Evolutionary conservation across 2,113 vertebrate species (phyloP), one percentile per base, ranked within the genome.

Genomic region (Rynchops niger): DNA sequence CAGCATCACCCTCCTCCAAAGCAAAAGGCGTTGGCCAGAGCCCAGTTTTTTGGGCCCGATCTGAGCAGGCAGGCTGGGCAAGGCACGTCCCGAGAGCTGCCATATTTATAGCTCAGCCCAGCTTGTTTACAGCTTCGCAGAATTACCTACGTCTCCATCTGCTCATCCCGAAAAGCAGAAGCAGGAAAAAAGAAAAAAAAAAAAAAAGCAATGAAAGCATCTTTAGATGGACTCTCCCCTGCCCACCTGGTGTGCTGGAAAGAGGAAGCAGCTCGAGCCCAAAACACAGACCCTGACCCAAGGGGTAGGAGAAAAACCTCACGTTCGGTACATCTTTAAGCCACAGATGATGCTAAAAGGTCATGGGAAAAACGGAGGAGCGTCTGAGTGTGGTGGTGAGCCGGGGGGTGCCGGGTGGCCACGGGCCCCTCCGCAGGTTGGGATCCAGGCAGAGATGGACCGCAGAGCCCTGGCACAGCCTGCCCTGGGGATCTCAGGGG

Each of bases 81-180:
- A 49, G n/a, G 50, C 13, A 11, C 5, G 2, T 15, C 81, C 81
- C 9, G 0, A 73, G 42, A 65, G 34, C 36, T 1, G 1, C 21
- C 1, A 0, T 34, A 69, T 91, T 93, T 91, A 91, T 42, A 92
- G 79, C 65, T 93, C 73, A 70, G 88, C 70, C 32, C 17, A 1
- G 34, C 43, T 59, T n/a, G 38, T 65, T 86, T 36, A 45, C 38
- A 61, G 72, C 70, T 58, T 84, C 1, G 0, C 47, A 25, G 72
- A 67, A 76, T 90, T 86, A 42, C 91, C 91, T 61, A 6, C 43
- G 1, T 26, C 47, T 62, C 91, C 93, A 74, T 85, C 93, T 96
- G 93, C 70, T 96, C 88, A 8, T 56, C 74, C 58, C 14, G 0
- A 58, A 88, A 95, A 92, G 66, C 52, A 93, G 74, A 79, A 93